Base-by-base conservation (phyloP, 1,140 invertebrate genomes). In the Spodoptera frugiperda region DNA sequence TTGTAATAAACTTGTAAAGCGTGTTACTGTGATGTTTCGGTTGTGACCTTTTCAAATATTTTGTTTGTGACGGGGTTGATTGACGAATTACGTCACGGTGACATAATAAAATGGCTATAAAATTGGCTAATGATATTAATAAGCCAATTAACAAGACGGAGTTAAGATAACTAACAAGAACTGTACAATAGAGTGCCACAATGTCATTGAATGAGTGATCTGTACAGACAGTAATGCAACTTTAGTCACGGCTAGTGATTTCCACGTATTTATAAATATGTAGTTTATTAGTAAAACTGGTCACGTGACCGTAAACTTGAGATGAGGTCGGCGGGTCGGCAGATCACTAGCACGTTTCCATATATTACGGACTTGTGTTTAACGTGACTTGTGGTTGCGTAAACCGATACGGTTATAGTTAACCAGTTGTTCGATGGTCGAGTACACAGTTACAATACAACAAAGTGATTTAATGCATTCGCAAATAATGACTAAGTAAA, bases 251-350 rank as follows among this genome's bases (percentile, higher is more conserved):
- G 15, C n/a, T 19, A 67, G 48, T 48, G n/a, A 30, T 30, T 51
- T 68, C 48, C 48, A 33, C 14, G 51, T 55, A 54, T 71, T 21
- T 71, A 71, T 71, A 71, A 44, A 71, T 71, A 71, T 44, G 49
- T 71, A 39, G 30, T 53, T n/a, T 51, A 55, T 54, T 57, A 73
- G 44, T 61, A 61, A 73, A 55, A 5, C 19, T 59, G 0, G 55
- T 73, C 73, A 55, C 73, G 61, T 76, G 73, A 67, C 61, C 73
- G 15, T 76, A 67, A 67, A 76, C 73, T 76, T 76, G 73, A 57
- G 51, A 33, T 67, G 75, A 71, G 75, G 75, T 77, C 75, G 54
- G 8, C 65, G 44, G 63, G 54, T 77, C 75, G 75, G 54, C 65
- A 77, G 65, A 77, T 70, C 33, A 39, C 15, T 48, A 19, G 12